A percentile compares a stretch with the other conserved stretches of the same genome.
These are phyloP conservation scores for Brachypterus glaber DNA, from an alignment of 2,888 invertebrate genomes.

Conservation along the genomic window DNA sequence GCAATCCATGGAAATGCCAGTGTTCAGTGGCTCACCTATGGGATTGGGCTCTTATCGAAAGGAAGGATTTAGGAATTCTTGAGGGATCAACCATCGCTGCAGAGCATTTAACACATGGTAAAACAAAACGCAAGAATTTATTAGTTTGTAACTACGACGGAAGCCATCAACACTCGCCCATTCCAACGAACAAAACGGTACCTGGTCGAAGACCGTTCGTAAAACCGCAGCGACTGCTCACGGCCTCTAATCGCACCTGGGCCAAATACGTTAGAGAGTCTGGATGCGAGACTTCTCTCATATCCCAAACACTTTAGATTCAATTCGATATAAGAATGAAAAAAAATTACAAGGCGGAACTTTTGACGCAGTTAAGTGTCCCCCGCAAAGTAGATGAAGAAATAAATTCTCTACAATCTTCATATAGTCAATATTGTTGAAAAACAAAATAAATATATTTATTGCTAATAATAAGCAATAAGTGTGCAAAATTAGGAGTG, in stretches of 20 bases:
- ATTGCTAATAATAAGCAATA: no score
- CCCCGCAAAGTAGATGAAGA: no score
- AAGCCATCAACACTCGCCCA: constrained; percentile 45
- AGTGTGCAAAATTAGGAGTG: no score
- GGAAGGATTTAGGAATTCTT: constrained; percentile 54
- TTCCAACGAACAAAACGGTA: constrained; percentile 43
- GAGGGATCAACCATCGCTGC: constrained; percentile 56
- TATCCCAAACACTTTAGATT: no score
- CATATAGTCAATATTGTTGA: no score
- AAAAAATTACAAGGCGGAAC: no score
- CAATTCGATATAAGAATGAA: no score
- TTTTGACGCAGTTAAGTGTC: no score
- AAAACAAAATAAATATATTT: no score
- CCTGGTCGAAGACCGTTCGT: constrained; percentile 48
- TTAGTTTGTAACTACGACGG: constrained; percentile 56
- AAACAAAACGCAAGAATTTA: constrained; percentile 54
- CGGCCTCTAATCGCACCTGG: constrained; percentile 57
- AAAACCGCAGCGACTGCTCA: constrained; percentile 48
- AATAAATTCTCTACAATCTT: no score
- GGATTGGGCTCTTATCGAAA: constrained; percentile 61
- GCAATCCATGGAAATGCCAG: constrained; percentile 61
- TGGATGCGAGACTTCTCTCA: no score
- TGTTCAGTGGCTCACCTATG: constrained; percentile 61
- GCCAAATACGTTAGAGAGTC: constrained; percentile 62
- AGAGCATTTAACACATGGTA: constrained; percentile 53